These are phyloP conservation scores for Onychomys leucogaster DNA, from an alignment of 2,797 vertebrate genomes.

Conservation along the genomic window DNA sequence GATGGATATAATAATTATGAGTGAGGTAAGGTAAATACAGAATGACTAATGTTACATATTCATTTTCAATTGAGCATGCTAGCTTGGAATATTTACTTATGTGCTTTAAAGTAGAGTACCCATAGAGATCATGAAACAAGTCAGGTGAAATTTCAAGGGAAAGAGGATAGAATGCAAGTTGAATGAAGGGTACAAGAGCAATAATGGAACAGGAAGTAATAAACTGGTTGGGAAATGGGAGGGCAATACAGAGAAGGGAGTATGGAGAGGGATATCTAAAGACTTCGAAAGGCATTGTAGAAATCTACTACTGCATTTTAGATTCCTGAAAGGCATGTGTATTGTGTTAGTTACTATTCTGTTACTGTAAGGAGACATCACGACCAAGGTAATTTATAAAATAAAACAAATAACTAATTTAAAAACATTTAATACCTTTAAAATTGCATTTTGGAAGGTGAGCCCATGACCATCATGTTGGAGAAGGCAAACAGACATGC, in stretches of 20 bases:
- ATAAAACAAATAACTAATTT: not conserved
- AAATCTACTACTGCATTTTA: not conserved
- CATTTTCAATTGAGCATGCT: not conserved
- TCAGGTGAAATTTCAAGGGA: not conserved
- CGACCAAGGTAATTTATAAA: not conserved
- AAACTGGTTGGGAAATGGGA: not conserved
- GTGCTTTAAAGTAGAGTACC: too few relatives aligned
- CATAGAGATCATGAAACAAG: not conserved
- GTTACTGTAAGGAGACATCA: not conserved
- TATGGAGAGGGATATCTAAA: not conserved
- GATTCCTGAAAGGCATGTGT: not conserved
- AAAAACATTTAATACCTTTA: too few relatives aligned
- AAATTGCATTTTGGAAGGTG: not conserved
- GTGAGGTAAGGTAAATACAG: not conserved
- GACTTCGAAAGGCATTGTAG: not conserved
- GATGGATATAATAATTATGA: not conserved
- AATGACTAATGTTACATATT: not conserved
- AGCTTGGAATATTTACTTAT: not conserved
- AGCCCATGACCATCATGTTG: not conserved
- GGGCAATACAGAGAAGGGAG: too few relatives aligned
- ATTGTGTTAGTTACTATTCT: not conserved
- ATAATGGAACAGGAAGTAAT: not conserved
- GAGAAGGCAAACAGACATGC: not conserved
- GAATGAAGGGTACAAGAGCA: not conserved
- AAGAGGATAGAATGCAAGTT: not conserved